Evolutionary conservation across 2,797 vertebrate genomes (phyloP).

Genomic region (Telmatherina bonti): DNA sequence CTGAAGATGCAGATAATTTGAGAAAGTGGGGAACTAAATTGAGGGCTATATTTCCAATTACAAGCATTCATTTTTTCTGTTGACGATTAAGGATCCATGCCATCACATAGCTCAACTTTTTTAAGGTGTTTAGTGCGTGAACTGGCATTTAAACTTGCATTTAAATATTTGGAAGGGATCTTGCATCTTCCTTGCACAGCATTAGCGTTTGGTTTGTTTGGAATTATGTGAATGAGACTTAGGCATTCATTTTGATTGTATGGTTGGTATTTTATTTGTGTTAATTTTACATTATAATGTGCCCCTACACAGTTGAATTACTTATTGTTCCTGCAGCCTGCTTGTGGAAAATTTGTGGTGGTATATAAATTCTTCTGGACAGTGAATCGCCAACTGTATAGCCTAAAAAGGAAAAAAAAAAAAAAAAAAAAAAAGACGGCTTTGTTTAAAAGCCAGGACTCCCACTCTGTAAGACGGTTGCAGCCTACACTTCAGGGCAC

Average conservation of each 20-base stretch:
- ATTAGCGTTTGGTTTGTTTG: too few species aligned
- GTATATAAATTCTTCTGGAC: slow-evolving; percentile 25
- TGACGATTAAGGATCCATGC: too few species aligned
- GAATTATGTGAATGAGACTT: background rate
- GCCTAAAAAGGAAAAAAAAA: slow-evolving; percentile 53
- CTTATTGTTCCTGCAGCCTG: slow-evolving; percentile 1
- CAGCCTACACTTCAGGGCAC: slow-evolving; percentile 38
- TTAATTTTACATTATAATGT: slow-evolving; percentile 3
- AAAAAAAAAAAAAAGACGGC: slow-evolving; percentile 51
- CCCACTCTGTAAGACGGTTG: slow-evolving; percentile 39
- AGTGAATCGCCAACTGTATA: slow-evolving; percentile 15
- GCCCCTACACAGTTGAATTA: background rate
- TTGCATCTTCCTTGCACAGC: too few species aligned
- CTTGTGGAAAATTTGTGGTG: slow-evolving; percentile 25
- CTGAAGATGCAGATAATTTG: too few species aligned
- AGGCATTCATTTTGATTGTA: background rate
- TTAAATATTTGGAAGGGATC: too few species aligned
- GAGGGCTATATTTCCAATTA: too few species aligned
- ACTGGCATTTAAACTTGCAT: too few species aligned
- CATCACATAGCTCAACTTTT: too few species aligned
- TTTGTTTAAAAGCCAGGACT: slow-evolving; percentile 39
- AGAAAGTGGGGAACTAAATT: too few species aligned
- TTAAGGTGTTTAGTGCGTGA: too few species aligned
- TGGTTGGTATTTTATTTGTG: background rate
- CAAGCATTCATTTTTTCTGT: too few species aligned